Evolutionary conservation across 2,888 invertebrate species (phyloP).

Genomic region (Phyllotreta cruciferae): DNA sequence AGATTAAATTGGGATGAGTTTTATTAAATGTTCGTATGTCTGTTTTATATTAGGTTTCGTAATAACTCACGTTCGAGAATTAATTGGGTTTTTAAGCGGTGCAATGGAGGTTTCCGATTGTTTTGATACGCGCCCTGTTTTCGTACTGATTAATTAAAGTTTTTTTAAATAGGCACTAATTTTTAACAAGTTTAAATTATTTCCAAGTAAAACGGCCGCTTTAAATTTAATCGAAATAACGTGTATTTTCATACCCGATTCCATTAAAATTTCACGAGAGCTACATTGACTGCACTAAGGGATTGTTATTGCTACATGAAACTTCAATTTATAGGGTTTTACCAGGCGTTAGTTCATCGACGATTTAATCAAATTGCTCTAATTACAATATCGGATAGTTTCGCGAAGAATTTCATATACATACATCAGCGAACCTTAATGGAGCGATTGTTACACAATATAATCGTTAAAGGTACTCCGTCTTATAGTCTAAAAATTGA

Average conservation of each 20-base stretch:
- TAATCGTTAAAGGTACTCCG: slow-evolving; percentile 43
- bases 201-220: no score
- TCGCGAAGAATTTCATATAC: slow-evolving; percentile 57
- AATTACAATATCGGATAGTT: slow-evolving; percentile 59
- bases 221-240: neutral
- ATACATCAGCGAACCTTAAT: slow-evolving; percentile 49
- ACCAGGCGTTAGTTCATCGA: slow-evolving; percentile 58
- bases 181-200: no score
- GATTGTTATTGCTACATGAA: slow-evolving; percentile 53
- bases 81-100: slow-evolving; percentile 47
- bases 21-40: slow-evolving; percentile 58
- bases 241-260: neutral
- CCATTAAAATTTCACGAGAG: neutral
- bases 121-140: neutral
- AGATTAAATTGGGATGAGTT: slow-evolving; percentile 60
- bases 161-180: no score
- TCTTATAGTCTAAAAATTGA: slow-evolving; percentile 14
- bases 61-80: slow-evolving; percentile 54
- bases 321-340: slow-evolving; percentile 59
- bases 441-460: slow-evolving; percentile 43
- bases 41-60: slow-evolving; percentile 54
- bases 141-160: no score
- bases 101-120: neutral
- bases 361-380: slow-evolving; percentile 60
- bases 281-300: slow-evolving; percentile 15